Base-by-base conservation (phyloP, 1,140 invertebrate genomes). In the Meloidogyne floridensis region DNA sequence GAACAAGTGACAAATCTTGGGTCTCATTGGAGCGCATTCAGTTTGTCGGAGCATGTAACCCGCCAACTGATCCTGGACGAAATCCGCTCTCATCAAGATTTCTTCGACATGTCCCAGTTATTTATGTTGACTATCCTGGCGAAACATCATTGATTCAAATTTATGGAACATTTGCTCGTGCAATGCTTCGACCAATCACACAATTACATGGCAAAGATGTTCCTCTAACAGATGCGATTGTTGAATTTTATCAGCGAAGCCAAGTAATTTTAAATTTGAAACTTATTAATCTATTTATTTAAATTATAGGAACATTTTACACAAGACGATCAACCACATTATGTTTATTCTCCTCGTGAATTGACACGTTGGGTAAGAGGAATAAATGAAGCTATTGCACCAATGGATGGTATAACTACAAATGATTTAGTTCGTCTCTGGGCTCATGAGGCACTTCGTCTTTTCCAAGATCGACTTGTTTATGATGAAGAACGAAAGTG, bases 251-350 rank as follows among this genome's bases (percentile, higher is more conserved):
- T 91, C 92, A 98, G 2, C 93, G 94, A 10, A 98, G 96, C 11
- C 97, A 99, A 89, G 92, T 92, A 32, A 70, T 76, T 43, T 53
- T 72, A 32, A 15, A 15, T 32, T 32, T 18, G 15, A 11, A 2
- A 65, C 13, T 13, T 75, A 69, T 82, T 32, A 32, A 32, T n/a
- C n/a, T n/a, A n/a, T 32, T n/a, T 59, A 53, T 15, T 78, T 73
- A 65, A 77, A 86, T 43, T 83, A 72, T 82, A 93, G 92, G 97
- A 98, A 91, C 92, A 94, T 75, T 99, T 99, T 90, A 99, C 97
- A 0, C 97, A 98, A 92, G 98, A 99, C 90, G 98, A 99, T 95
- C 98, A 99, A 91, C 98, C 98, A 1, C 98, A 99, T 91, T 99
- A 99, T 90, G 82, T 83, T 2, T 83, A 83, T 56, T 98, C 96